phyloP scores from a whole-genome alignment of 2,797 vertebrate species.

The Malacoraja senta region DNA sequence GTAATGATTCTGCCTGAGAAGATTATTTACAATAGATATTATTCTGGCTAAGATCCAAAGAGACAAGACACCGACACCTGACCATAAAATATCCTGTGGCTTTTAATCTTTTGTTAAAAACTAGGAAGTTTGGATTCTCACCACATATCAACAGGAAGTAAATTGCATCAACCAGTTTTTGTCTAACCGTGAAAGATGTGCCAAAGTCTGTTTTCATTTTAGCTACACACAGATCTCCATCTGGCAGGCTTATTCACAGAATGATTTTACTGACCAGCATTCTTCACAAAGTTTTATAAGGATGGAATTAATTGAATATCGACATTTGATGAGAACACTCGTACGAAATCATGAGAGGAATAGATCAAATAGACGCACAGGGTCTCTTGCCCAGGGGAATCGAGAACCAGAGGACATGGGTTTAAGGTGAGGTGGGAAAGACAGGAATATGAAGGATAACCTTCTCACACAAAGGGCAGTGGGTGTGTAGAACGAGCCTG shows the following conservation, averaged over 20 bases:
- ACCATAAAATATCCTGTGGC: background rate
- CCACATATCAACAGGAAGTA: background rate
- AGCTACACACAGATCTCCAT: background rate
- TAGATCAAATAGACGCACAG: no score
- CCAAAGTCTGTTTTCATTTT: background rate
- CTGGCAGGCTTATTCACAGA: background rate
- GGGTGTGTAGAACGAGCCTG: no score
- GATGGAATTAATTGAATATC: no score
- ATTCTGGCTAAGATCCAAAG: background rate
- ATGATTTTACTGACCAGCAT: background rate
- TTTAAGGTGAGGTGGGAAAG: no score
- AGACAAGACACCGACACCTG: background rate
- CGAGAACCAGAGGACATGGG: no score
- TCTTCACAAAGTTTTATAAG: background rate
- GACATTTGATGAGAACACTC: background rate
- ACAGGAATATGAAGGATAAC: no score
- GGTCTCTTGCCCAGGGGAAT: no score
- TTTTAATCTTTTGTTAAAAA: background rate
- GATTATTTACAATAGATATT: slow-evolving; percentile 19
- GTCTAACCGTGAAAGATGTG: background rate
- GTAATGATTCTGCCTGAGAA: background rate
- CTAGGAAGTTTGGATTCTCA: background rate
- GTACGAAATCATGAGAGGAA: no score
- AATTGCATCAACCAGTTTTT: background rate
- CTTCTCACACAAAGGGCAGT: no score